A percentile compares a stretch with the other conserved stretches of the same genome.
Conservation (phyloP, 2,888 invertebrate genomes). For the Cyclophora albipunctata region DNA sequence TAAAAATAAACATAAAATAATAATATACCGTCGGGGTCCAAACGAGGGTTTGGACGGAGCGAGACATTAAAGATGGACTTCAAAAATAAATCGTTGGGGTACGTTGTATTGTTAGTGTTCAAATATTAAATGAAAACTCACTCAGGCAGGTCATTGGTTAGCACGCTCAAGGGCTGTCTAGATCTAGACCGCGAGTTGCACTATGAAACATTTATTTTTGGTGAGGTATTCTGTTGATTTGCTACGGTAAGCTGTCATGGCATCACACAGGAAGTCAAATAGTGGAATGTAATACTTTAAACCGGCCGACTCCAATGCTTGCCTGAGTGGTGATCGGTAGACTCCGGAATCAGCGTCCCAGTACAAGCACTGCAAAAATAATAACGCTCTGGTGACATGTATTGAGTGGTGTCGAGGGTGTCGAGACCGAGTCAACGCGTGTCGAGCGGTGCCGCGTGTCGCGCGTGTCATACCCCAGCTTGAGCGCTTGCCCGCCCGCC, state of each 20-base stretch:
- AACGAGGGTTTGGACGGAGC: constrained; percentile 23
- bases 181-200: constrained; percentile 33
- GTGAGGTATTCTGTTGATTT: constrained; percentile 30
- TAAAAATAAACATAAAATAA: constrained; percentile 29
- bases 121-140: constrained; percentile 56
- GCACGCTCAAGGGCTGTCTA: constrained; percentile 42
- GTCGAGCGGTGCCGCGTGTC: constrained; percentile 36
- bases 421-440: constrained; percentile 49
- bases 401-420: constrained; percentile 41
- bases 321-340: constrained; percentile 86
- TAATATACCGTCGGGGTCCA: constrained; percentile 13
- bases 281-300: constrained; percentile 67
- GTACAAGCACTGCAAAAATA: constrained; percentile 87
- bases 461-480: constrained; percentile 90
- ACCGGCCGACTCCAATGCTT: constrained; percentile 78
- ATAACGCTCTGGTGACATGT: constrained; percentile 66
- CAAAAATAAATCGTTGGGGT: constrained; percentile 70
- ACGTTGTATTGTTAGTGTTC: constrained; percentile 50
- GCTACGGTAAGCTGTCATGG: constrained; percentile 70
- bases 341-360: constrained; percentile 81
- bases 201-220: constrained; percentile 15
- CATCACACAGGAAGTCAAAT: constrained; percentile 69
- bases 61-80: constrained; percentile 59
- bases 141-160: constrained; percentile 76
- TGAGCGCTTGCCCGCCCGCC: constrained; percentile 96